Conservation (phyloP, 2,797 vertebrate genomes). For the Adrianichthys oophorus region DNA sequence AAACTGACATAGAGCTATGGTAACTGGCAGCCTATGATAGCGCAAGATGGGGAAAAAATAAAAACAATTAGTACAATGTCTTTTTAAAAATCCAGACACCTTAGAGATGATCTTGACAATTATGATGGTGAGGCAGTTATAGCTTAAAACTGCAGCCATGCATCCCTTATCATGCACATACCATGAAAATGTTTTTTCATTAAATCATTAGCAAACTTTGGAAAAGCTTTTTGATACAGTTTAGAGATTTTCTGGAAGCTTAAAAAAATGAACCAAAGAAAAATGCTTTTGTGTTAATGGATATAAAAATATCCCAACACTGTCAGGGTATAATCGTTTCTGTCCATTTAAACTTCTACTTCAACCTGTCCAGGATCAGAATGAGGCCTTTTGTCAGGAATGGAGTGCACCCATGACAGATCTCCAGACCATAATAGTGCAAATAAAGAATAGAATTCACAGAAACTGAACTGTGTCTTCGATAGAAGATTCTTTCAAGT, state of each 20-base stretch:
- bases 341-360: no score
- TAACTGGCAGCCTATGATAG: no score
- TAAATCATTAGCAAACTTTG: constrained; percentile 77
- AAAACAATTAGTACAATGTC: no score
- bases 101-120: constrained; percentile 76
- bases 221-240: constrained; percentile 68
- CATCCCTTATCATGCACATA: constrained; percentile 60
- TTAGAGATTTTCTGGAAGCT: constrained; percentile 67
- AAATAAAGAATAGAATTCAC: no score
- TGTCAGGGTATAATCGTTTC: no score
- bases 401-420: background rate
- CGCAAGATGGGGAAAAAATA: no score
- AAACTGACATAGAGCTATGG: no score
- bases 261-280: constrained; percentile 36
- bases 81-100: constrained; percentile 52
- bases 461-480: no score
- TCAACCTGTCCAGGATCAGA: no score
- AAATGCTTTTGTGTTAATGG: constrained; percentile 33
- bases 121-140: constrained; percentile 82
- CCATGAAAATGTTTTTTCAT: constrained; percentile 65
- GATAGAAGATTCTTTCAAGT: no score
- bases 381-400: background rate
- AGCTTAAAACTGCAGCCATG: constrained; percentile 82
- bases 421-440: background rate
- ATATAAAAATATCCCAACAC: constrained; percentile 28